A percentile compares a stretch with the other conserved stretches of the same genome.
phyloP scores from a whole-genome alignment of 2,888 invertebrate species.

The Anarsia innoxiella region DNA sequence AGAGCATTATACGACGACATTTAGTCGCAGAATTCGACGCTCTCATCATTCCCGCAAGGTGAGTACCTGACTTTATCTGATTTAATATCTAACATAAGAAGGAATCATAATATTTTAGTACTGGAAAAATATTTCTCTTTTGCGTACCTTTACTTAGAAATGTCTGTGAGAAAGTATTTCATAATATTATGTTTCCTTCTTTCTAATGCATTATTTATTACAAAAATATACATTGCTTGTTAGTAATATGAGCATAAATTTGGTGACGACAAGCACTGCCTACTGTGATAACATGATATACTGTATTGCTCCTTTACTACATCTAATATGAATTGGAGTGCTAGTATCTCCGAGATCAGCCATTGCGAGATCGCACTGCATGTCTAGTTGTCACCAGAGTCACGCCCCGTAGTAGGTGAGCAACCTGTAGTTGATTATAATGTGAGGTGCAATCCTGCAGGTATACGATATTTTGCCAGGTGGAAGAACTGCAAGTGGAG shows the following conservation, averaged over 20 bases:
- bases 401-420: conserved; percentile 53
- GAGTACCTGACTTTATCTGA: conserved; percentile 25
- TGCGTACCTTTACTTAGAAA: too few relatives aligned
- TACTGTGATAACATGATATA: conserved; percentile 18
- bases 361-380: conserved; percentile 41
- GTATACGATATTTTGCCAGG: conserved; percentile 90
- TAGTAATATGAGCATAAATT: conserved; percentile 9
- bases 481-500: conserved; percentile 88
- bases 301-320: conserved; percentile 8
- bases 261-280: conserved; percentile 24
- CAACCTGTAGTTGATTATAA: conserved; percentile 72
- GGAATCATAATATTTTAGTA: conserved; percentile 30
- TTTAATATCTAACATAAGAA: conserved; percentile 7
- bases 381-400: conserved; percentile 39
- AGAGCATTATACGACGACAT: conserved; percentile 94
- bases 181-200: background rate
- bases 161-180: too few relatives aligned
- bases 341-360: conserved; percentile 10
- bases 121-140: too few relatives aligned
- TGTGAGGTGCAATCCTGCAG: conserved; percentile 77
- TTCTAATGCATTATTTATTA: background rate
- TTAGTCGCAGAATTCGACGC: conserved; percentile 93
- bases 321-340: conserved; percentile 8
- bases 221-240: conserved; percentile 3
- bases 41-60: conserved; percentile 94